phyloP scores from a whole-genome alignment of 2,888 invertebrate species.

The Empis livida region DNA sequence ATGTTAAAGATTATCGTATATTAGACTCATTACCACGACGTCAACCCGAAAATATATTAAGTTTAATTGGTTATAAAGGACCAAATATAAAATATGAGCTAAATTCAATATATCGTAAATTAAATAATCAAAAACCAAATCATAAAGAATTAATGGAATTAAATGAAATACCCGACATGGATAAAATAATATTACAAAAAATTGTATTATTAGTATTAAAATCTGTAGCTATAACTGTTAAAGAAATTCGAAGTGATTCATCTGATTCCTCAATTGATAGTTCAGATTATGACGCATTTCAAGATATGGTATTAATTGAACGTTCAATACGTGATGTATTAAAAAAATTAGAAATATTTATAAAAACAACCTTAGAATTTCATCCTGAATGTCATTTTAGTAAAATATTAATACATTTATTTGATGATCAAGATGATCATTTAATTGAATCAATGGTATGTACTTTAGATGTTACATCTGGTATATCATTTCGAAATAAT shows the following conservation, averaged over 20 bases:
- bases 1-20: constrained; percentile 72
- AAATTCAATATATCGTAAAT: not conserved
- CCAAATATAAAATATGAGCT: constrained; percentile 21
- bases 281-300: constrained; percentile 69
- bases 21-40: constrained; percentile 32
- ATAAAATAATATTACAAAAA: constrained; percentile 70
- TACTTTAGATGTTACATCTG: constrained; percentile 75
- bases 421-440: constrained; percentile 84
- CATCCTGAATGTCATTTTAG: constrained; percentile 80
- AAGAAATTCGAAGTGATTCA: constrained; percentile 78
- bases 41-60: constrained; percentile 29
- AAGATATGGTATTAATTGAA: constrained; percentile 80
- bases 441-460: constrained; percentile 87
- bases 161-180: constrained; percentile 38
- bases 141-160: constrained; percentile 2
- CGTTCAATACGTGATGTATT: constrained; percentile 72
- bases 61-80: constrained; percentile 31
- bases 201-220: constrained; percentile 77
- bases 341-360: constrained; percentile 67
- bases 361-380: constrained; percentile 67
- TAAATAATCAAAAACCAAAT: too few relatives aligned
- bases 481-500: constrained; percentile 68
- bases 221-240: constrained; percentile 79
- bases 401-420: constrained; percentile 76
- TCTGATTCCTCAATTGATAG: constrained; percentile 71